Evolutionary conservation across 2,888 invertebrate species (phyloP).

Genomic region (Sthenelais limicola): DNA sequence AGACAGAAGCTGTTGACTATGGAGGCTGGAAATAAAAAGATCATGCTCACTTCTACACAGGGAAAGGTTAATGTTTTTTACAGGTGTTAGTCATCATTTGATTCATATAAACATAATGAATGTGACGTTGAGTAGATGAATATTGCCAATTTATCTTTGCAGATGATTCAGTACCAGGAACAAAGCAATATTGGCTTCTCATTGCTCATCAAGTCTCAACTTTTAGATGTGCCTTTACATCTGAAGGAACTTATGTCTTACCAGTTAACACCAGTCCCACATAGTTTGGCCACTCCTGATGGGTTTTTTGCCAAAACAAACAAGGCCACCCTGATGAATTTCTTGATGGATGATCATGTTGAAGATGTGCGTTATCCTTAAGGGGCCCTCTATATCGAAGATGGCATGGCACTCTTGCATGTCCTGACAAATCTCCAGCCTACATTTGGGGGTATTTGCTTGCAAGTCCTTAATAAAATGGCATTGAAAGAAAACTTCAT

Average conservation of each 20-base stretch:
- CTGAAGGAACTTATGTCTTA: constrained; percentile 45
- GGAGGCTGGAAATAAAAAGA: constrained; percentile 41
- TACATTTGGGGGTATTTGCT: constrained; percentile 32
- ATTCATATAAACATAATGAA: too few relatives aligned
- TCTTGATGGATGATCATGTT: constrained; percentile 19
- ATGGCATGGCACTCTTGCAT: constrained; percentile 44
- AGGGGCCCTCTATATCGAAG: constrained; percentile 24
- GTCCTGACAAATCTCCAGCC: constrained; percentile 33
- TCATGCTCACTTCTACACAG: constrained; percentile 44
- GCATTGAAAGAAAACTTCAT: constrained; percentile 33
- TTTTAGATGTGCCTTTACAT: constrained; percentile 40
- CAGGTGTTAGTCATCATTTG: neutral
- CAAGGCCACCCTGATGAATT: constrained; percentile 44
- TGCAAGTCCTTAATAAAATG: constrained; percentile 41
- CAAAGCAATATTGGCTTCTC: constrained; percentile 44
- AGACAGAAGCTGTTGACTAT: constrained; percentile 38
- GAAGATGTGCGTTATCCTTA: constrained; percentile 29
- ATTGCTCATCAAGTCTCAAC: constrained; percentile 46
- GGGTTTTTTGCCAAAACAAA: constrained; percentile 45
- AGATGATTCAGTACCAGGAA: constrained; percentile 34
- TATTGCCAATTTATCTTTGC: too few relatives aligned
- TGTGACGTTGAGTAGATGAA: too few relatives aligned
- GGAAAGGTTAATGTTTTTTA: constrained; percentile 41
- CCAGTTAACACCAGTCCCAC: constrained; percentile 41
- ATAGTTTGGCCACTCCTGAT: constrained; percentile 44